phyloP scores from a whole-genome alignment of 2,113 vertebrate species.

The Symphodus melops region DNA sequence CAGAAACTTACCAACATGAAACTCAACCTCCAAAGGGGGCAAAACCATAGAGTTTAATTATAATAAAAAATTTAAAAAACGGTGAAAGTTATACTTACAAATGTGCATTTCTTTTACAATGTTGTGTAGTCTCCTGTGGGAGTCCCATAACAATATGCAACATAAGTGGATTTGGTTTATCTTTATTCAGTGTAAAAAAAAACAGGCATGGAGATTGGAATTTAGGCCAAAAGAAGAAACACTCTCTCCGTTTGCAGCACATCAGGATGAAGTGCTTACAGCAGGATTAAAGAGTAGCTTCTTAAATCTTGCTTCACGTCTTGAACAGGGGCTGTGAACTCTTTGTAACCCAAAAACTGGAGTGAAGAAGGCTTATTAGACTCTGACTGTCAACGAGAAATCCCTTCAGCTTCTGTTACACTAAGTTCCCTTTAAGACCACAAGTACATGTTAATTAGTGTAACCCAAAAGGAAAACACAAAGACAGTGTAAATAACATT shows the following conservation, averaged over 20 bases:
- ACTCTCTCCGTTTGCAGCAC: constrained; percentile 16
- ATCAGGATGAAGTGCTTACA: constrained; percentile 21
- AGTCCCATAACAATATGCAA: constrained; percentile 49
- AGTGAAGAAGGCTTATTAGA: background rate
- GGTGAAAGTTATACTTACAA: background rate
- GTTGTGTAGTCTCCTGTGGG: constrained; percentile 15
- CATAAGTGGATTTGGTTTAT: constrained; percentile 17
- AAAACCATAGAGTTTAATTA: constrained; percentile 5
- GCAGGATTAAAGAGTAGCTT: constrained; percentile 36
- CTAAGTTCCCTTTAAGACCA: background rate
- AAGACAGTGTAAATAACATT: background rate
- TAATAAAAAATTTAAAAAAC: constrained; percentile 21
- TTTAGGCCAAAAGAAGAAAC: constrained; percentile 37
- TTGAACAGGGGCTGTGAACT: constrained; percentile 10
- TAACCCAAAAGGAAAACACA: background rate
- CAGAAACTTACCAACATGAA: background rate
- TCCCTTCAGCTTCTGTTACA: background rate
- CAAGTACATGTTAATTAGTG: background rate
- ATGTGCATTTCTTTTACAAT: constrained; percentile 22
- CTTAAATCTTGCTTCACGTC: constrained; percentile 29
- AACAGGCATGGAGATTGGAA: constrained; percentile 15
- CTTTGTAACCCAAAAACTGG: constrained; percentile 1
- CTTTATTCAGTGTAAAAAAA: constrained; percentile 17
- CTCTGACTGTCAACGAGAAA: background rate
- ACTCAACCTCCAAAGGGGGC: background rate